Evolutionary conservation across 2,113 vertebrate genomes (phyloP).

Genomic region (Rhipidura dahli): DNA sequence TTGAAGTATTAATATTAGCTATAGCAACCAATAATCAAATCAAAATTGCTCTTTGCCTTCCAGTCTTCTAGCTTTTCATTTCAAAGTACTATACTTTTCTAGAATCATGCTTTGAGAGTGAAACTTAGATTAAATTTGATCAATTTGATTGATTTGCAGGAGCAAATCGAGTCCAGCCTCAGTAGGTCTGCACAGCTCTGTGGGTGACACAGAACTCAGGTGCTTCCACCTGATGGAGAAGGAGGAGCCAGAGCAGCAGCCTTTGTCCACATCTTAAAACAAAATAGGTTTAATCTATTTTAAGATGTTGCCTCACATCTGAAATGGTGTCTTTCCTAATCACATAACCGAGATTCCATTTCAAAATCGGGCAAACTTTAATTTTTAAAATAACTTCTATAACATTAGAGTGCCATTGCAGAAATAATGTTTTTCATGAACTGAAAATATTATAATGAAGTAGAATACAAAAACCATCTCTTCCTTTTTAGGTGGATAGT

Average conservation of each 20-base stretch:
- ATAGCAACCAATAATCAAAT: background rate
- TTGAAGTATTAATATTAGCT: background rate
- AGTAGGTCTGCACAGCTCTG: fast-evolving
- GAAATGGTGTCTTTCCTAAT: background rate
- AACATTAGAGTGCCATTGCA: background rate
- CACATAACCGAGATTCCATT: background rate
- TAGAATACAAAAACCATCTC: background rate
- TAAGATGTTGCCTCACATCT: background rate
- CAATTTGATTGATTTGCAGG: too few species aligned
- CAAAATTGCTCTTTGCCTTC: background rate
- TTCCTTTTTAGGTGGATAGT: background rate
- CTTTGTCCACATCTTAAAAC: background rate
- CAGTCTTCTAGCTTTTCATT: background rate
- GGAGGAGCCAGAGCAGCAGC: background rate
- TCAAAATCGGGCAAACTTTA: background rate
- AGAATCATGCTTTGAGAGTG: background rate
- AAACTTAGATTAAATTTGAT: background rate
- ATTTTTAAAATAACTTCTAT: background rate
- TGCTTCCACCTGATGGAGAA: background rate
- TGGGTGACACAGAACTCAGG: background rate
- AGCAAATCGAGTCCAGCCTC: background rate
- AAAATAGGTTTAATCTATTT: background rate
- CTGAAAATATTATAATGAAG: background rate
- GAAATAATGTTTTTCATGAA: background rate
- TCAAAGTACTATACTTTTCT: background rate